Conservation (phyloP, 2,888 invertebrate species). For the Heliconius aoede region DNA sequence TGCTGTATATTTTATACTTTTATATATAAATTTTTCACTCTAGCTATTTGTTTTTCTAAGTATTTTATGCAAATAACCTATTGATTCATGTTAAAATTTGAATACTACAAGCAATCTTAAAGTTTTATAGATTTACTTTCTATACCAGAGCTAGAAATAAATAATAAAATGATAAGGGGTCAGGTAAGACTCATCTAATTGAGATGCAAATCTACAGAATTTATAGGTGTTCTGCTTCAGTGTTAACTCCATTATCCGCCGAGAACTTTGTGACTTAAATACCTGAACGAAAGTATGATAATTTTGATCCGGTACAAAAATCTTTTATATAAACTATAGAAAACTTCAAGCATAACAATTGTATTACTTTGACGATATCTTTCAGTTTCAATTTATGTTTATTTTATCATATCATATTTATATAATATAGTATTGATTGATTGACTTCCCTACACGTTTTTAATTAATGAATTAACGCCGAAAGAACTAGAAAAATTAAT, state of each 20-base stretch:
- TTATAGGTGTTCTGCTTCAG: constrained; percentile 36
- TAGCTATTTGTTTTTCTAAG: neutral
- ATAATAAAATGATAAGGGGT: constrained; percentile 39
- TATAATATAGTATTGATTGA: neutral
- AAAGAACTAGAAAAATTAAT: too few species aligned
- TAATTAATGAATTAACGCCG: neutral
- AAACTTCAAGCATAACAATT: constrained; percentile 45
- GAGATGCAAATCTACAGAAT: constrained; percentile 44
- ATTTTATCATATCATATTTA: too few species aligned
- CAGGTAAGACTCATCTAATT: constrained; percentile 42
- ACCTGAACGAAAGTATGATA: constrained; percentile 36
- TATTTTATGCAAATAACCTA: neutral
- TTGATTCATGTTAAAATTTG: neutral
- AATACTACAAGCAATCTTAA: neutral
- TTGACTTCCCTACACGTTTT: neutral
- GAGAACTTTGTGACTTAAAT: constrained; percentile 41
- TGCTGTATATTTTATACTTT: too few species aligned
- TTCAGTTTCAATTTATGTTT: neutral
- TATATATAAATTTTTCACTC: too few species aligned
- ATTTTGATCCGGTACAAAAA: constrained; percentile 30
- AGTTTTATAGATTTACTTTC: constrained; percentile 1
- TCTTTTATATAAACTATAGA: constrained; percentile 22
- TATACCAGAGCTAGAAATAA: constrained; percentile 30
- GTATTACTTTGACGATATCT: neutral
- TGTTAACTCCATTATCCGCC: constrained; percentile 40